Evolutionary conservation across 2,113 vertebrate genomes (phyloP).

Genomic region (Pelmatolapia mariae): DNA sequence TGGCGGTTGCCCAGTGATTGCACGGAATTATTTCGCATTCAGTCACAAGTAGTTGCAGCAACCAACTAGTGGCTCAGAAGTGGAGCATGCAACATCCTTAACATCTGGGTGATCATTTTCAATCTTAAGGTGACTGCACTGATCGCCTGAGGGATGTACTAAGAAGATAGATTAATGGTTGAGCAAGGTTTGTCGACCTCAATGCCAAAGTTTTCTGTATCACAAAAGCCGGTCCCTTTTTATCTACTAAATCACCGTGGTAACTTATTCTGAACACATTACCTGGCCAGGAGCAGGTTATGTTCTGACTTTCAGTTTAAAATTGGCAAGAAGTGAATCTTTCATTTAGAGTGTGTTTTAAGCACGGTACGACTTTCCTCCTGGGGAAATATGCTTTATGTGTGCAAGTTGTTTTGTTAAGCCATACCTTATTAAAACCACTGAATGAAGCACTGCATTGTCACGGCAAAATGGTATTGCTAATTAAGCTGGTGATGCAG

Average conservation of each 20-base stretch:
- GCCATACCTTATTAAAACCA: background rate
- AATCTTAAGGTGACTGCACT: background rate
- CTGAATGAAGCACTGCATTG: background rate
- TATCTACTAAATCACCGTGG: fast-evolving
- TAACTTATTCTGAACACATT: background rate
- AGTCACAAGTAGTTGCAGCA: background rate
- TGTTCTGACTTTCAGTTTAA: background rate
- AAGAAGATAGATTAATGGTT: background rate
- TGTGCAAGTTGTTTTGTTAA: background rate
- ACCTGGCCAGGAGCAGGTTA: background rate
- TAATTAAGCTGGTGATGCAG: background rate
- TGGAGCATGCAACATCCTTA: background rate
- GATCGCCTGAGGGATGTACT: background rate
- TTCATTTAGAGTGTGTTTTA: background rate
- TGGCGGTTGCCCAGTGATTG: background rate
- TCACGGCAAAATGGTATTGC: background rate
- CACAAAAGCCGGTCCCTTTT: background rate
- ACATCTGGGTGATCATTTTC: fast-evolving
- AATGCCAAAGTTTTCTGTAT: background rate
- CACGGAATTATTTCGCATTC: background rate
- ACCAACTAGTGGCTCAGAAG: fast-evolving
- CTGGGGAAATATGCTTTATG: fast-evolving
- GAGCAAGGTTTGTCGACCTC: background rate
- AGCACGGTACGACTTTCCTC: fast-evolving
- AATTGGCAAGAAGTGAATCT: background rate